Conservation (phyloP, 2,797 vertebrate species). For the Pelochelys cantorii region DNA sequence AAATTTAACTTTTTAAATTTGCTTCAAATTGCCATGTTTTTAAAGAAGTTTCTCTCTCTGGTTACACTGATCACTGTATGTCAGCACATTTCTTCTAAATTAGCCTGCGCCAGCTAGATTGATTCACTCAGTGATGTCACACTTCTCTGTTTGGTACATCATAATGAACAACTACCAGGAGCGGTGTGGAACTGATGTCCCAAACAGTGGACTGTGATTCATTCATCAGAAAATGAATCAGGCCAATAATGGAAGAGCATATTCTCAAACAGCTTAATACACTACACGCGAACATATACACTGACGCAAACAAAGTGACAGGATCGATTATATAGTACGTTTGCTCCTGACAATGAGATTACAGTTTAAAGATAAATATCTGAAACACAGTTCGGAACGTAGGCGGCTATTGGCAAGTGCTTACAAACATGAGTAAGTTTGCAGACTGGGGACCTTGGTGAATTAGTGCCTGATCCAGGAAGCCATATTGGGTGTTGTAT, state of each 20-base stretch:
- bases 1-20: too few relatives aligned
- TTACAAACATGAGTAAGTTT: background rate
- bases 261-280: background rate
- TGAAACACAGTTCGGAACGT: background rate
- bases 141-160: background rate
- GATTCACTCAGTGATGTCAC: background rate
- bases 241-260: background rate
- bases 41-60: background rate
- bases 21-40: background rate
- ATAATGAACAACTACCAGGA: background rate
- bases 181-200: background rate
- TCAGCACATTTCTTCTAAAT: background rate
- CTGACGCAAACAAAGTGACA: background rate
- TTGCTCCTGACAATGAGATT: background rate
- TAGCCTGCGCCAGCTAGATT: background rate
- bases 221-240: background rate
- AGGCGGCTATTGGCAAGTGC: fast-evolving
- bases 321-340: background rate
- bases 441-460: background rate
- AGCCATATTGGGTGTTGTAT: background rate
- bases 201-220: background rate
- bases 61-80: background rate
- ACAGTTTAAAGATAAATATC: background rate
- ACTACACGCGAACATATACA: background rate
- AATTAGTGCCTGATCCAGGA: background rate